Evolutionary conservation across 2,888 invertebrate species (phyloP).

Genomic region (Pyrrhosoma nymphula): DNA sequence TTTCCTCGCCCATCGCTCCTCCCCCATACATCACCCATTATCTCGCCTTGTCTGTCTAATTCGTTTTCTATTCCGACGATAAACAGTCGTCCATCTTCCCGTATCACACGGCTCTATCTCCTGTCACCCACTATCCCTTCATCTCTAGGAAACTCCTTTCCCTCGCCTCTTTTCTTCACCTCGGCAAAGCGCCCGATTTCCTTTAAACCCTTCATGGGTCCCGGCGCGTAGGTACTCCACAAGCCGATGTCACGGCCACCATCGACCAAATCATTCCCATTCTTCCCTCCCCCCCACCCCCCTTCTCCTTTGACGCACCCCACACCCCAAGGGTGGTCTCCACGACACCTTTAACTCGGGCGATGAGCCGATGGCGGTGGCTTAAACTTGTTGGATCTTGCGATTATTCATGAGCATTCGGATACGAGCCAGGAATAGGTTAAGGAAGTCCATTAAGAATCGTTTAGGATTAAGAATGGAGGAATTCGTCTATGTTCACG

Average conservation of each 20-base stretch:
- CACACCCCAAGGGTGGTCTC: neutral
- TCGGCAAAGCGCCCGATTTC: neutral
- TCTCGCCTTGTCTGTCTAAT: constrained; percentile 38
- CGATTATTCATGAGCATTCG: neutral
- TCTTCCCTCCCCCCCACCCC: neutral
- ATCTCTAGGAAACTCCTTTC: neutral
- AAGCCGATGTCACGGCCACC: neutral
- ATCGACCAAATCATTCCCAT: neutral
- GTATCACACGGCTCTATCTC: constrained; percentile 13
- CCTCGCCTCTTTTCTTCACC: neutral
- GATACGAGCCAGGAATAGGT: neutral
- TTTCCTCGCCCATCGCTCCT: neutral
- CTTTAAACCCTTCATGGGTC: neutral
- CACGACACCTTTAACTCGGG: neutral
- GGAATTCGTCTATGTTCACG: too few relatives aligned
- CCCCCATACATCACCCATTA: constrained; percentile 47
- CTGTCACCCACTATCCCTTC: neutral
- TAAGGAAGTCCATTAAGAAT: neutral
- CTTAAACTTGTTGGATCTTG: neutral
- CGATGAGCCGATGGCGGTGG: neutral
- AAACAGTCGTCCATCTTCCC: constrained; percentile 47
- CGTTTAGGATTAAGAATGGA: neutral
- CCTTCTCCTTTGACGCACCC: neutral
- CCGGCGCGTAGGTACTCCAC: neutral
- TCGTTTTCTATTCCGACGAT: constrained; percentile 52